Conservation (phyloP, 1,140 invertebrate species). For the Drosophila ogumai region DNA sequence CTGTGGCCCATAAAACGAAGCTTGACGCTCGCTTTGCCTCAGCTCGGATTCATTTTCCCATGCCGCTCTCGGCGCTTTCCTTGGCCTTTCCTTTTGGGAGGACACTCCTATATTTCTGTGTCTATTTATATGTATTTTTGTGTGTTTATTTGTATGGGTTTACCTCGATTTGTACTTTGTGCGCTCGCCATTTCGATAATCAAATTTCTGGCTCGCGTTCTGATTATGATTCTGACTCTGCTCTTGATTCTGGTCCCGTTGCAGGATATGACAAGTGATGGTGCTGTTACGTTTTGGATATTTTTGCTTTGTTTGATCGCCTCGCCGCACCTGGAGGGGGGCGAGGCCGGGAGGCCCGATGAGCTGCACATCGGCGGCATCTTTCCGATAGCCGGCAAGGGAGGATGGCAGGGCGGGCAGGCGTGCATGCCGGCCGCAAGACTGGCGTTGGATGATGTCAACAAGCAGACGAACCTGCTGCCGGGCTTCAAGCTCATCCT, state of each 20-base stretch:
- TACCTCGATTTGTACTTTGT: constrained; percentile 59
- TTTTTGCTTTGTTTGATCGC: constrained; percentile 84
- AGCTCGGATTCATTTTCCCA: constrained; percentile 28
- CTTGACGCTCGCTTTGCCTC: constrained; percentile 58
- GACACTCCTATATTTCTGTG: constrained; percentile 40
- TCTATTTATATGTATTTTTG: constrained; percentile 54
- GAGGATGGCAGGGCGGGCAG: constrained; percentile 98
- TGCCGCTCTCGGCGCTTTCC: constrained; percentile 17
- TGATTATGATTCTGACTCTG: constrained; percentile 3
- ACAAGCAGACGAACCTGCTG: constrained; percentile 94
- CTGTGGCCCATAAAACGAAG: constrained; percentile 72
- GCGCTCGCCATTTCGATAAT: constrained; percentile 63
- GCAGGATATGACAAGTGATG: constrained; percentile 85
- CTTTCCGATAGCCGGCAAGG: constrained; percentile 97
- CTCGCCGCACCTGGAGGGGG: constrained; percentile 71
- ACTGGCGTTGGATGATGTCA: constrained; percentile 98
- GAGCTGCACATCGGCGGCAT: constrained; percentile 98
- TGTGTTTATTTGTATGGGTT: constrained; percentile 50
- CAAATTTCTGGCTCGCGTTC: constrained; percentile 54
- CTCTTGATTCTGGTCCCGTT: constrained; percentile 19
- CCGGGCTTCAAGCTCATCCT: constrained; percentile 96
- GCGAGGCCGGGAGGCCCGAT: constrained; percentile 85
- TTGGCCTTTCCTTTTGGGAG: constrained; percentile 20
- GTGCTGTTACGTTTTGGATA: constrained; percentile 85
- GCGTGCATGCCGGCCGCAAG: constrained; percentile 97